Evolutionary conservation across 2,797 vertebrate species (phyloP), one percentile per base, ranked within the genome.

Genomic region (Notoglanidium macrostoma): DNA sequence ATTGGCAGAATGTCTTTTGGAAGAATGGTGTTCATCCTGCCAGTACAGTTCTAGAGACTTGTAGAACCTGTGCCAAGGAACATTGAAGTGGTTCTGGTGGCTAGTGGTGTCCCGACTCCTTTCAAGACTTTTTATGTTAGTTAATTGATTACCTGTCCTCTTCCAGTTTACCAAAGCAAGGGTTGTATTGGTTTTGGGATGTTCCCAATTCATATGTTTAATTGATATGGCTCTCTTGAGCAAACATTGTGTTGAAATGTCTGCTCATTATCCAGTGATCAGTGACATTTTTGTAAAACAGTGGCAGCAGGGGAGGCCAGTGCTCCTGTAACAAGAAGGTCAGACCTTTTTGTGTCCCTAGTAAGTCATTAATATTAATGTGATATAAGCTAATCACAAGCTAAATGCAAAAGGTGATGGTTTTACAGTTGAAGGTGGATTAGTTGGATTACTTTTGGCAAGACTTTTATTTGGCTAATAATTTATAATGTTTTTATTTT

Each of bases 271-370:
- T 61, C 32, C 23, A n/a, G 19, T 44, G 79, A 81, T 81, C n/a
- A 81, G 40, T 81, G 79, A 65, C 40, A 32, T 82, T 82, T 82
- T 82, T 29, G 79, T 82, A 49, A 82, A 65, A 19, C 44, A 23
- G 8, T 21, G 61, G n/a, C 80, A 51, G 23, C 40, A 17, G 23
- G 44, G 21, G 40, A 82, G 59, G 59, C 14, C 15, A 29, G 0
- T 46, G 59, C 23, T 2, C 35, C 11, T n/a, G 5, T 17, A 65
- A 65, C 61, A 67, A 65, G 59, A 81, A 65, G 79, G 14, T 63
- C 57, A 65, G 40, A n/a, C 59, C 59, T 81, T 61, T 80, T n/a
- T 10, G 40, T 63, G 35, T 29, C 40, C 35, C 15, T n/a, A 26
- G 12, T 17, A 63, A 17, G 57, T 29, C 59, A 46, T 81, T 46